These are phyloP conservation scores for Isoperla grammatica DNA, from an alignment of 2,888 invertebrate genomes.

Conservation along the genomic window DNA sequence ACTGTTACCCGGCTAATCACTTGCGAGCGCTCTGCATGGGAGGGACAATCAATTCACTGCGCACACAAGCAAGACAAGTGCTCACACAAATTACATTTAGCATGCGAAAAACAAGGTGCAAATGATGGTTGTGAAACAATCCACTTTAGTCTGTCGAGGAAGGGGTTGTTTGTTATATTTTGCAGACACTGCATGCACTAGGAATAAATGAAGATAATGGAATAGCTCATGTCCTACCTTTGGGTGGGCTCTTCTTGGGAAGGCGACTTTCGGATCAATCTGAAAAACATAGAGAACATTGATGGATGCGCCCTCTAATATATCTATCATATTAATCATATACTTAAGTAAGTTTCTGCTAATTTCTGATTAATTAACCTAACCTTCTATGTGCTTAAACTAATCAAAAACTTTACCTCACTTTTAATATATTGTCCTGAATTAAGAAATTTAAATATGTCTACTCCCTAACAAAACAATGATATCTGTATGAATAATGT, in stretches of 20 bases:
- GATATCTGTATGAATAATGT: no score
- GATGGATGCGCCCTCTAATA: neutral
- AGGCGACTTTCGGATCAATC: constrained; percentile 99
- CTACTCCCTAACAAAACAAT: no score
- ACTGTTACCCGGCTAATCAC: no score
- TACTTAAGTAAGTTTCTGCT: neutral
- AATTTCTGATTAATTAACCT: neutral
- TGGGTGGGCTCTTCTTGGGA: constrained; percentile 98
- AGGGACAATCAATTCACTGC: no score
- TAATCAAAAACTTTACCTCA: no score
- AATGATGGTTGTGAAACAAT: neutral
- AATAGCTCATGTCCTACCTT: constrained; percentile 65
- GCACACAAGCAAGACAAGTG: no score
- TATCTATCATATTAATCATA: no score
- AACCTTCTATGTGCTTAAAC: neutral
- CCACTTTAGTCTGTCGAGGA: neutral
- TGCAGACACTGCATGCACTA: neutral
- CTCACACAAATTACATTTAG: no score
- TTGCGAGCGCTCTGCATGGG: no score
- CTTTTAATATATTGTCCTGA: no score
- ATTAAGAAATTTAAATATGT: no score
- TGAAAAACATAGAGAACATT: constrained; percentile 47
- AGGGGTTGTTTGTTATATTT: neutral
- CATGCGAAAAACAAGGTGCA: neutral
- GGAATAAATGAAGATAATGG: neutral